Conservation (phyloP, 2,888 invertebrate genomes). For the Pandemis heparana region DNA sequence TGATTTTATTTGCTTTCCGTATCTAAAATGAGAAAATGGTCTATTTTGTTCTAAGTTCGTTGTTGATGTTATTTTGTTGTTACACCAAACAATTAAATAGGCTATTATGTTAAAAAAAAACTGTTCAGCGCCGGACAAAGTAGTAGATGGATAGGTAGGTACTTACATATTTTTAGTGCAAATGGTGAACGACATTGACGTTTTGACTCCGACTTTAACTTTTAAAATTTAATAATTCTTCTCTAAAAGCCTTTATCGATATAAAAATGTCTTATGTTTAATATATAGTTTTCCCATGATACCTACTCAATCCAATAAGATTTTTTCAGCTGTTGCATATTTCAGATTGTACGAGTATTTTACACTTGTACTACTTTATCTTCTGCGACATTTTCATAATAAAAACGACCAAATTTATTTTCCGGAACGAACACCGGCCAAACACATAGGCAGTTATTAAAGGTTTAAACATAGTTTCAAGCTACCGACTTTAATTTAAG, state of each 20-base stretch:
- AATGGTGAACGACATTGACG: too few species aligned
- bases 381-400: not conserved
- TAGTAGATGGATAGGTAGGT: too few species aligned
- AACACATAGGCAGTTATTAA: not conserved
- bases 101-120: too few species aligned
- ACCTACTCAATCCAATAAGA: not conserved
- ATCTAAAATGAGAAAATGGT: not conserved
- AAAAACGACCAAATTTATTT: not conserved
- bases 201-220: too few species aligned
- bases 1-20: not conserved
- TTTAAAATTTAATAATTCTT: too few species aligned
- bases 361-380: too few species aligned
- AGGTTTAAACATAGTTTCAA: not conserved
- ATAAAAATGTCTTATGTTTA: too few species aligned
- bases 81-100: not conserved
- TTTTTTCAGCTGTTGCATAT: not conserved
- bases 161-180: too few species aligned
- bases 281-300: too few species aligned
- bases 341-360: too few species aligned
- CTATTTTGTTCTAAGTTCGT: not conserved
- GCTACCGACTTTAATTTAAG: slow-evolving; percentile 4
- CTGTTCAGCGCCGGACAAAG: too few species aligned
- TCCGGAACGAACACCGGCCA: not conserved
- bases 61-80: not conserved
- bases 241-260: too few species aligned